Evolutionary conservation across 2,797 vertebrate genomes (phyloP).

Genomic region (Anguilla megastoma): DNA sequence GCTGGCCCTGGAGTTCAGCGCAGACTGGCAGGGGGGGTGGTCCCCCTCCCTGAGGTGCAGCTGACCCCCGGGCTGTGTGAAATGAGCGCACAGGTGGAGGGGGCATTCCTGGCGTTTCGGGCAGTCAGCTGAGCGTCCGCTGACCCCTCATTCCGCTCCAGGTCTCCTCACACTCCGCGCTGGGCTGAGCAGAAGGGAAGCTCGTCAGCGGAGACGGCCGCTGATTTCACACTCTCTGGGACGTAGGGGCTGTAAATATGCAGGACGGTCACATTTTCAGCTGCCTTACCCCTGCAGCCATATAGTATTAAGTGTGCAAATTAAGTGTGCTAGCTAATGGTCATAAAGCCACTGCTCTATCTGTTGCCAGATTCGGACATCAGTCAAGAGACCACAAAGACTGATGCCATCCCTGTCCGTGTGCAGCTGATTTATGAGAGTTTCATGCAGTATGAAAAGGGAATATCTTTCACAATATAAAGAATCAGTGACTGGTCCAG

Average conservation of each 20-base stretch:
- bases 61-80: not conserved
- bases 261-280: not conserved
- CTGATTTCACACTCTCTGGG: not conserved
- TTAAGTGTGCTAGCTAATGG: not conserved
- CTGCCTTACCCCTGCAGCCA: not conserved
- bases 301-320: not conserved
- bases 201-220: not conserved
- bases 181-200: not conserved
- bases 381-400: not conserved
- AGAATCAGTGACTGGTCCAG: not conserved
- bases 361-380: slow-evolving; percentile 1
- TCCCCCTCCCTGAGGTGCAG: not conserved
- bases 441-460: not conserved
- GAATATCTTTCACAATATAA: not conserved
- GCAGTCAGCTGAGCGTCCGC: slow-evolving; percentile 4
- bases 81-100: not conserved
- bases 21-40: not conserved
- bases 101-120: not conserved
- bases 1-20: not conserved
- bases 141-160: not conserved
- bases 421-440: not conserved
- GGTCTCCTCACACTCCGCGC: not conserved
- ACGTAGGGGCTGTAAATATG: not conserved
- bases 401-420: not conserved
- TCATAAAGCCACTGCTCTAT: not conserved